Evolutionary conservation across 1,140 invertebrate genomes (phyloP).

Genomic region (Lordiphosa collinella): DNA sequence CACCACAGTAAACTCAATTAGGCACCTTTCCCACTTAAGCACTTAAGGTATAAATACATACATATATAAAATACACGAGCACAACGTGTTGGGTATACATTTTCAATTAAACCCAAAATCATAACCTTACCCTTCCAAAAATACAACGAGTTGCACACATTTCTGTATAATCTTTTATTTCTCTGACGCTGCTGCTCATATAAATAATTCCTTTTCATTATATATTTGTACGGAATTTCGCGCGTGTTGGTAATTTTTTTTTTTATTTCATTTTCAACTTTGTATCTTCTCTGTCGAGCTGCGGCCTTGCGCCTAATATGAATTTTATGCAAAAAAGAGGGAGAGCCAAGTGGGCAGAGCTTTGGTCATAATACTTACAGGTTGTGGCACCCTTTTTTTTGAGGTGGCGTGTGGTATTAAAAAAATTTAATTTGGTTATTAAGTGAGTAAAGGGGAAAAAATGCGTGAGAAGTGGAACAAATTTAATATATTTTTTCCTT

Average conservation of each 20-base stretch:
- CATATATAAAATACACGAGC: not conserved
- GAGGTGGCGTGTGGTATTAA: conserved; percentile 34
- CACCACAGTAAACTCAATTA: conserved; percentile 36
- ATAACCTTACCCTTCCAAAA: conserved; percentile 3
- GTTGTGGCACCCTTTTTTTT: conserved; percentile 25
- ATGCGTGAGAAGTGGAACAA: too few relatives aligned
- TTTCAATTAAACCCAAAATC: conserved; percentile 54
- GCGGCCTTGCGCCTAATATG: conserved; percentile 71
- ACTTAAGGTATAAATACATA: not conserved
- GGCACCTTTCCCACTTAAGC: not conserved
- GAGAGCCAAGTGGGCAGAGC: conserved; percentile 14
- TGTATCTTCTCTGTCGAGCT: conserved; percentile 40
- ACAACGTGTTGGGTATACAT: conserved; percentile 24
- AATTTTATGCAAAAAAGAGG: conserved; percentile 61
- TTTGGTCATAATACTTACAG: conserved; percentile 51
- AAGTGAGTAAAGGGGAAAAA: conserved; percentile 14
- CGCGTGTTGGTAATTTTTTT: conserved; percentile 37
- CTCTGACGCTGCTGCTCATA: conserved; percentile 33
- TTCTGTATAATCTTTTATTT: conserved; percentile 46
- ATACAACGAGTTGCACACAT: conserved; percentile 12
- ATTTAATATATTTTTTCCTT: too few relatives aligned
- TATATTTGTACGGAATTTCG: conserved; percentile 47
- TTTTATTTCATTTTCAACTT: conserved; percentile 31
- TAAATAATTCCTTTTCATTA: conserved; percentile 74
- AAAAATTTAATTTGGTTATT: conserved; percentile 54